Evolutionary conservation across 2,113 vertebrate species (phyloP).

Genomic region (Indicator indicator): DNA sequence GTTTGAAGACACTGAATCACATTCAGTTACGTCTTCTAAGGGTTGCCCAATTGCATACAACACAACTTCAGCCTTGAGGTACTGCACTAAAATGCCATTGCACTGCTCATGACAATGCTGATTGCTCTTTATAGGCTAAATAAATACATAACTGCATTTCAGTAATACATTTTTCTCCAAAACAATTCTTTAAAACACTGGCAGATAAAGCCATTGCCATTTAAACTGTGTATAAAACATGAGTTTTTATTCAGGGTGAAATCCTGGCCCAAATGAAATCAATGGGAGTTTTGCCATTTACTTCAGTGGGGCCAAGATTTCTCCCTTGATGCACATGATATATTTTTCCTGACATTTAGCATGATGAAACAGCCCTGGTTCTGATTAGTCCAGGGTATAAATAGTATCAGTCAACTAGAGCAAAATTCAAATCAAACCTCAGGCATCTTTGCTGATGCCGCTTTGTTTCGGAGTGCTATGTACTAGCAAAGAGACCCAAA

Average conservation of each 20-base stretch:
- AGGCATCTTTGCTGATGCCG: slow-evolving; percentile 57
- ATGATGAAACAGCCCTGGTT: slow-evolving; percentile 70
- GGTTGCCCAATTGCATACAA: background rate
- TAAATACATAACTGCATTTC: background rate
- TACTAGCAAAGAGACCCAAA: background rate
- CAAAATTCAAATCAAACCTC: slow-evolving; percentile 70
- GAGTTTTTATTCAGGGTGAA: slow-evolving; percentile 68
- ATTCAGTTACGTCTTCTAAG: background rate
- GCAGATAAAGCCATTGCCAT: slow-evolving; percentile 33
- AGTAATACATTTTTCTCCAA: background rate
- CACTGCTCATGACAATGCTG: background rate
- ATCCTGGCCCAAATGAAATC: slow-evolving; percentile 58
- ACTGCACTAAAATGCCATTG: background rate
- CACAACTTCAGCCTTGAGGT: background rate
- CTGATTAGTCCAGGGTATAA: slow-evolving; percentile 67
- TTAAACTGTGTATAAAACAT: slow-evolving; percentile 25
- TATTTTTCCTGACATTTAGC: slow-evolving; percentile 72
- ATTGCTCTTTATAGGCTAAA: background rate
- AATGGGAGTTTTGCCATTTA: slow-evolving; percentile 69
- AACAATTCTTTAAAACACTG: background rate
- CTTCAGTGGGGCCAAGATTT: slow-evolving; percentile 67
- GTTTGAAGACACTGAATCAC: slow-evolving; percentile 13
- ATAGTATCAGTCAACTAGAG: slow-evolving; percentile 67
- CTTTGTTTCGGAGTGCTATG: slow-evolving; percentile 10
- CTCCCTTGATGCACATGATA: slow-evolving; percentile 69